These are phyloP conservation scores for Drosophila littoralis DNA, from an alignment of 1,140 invertebrate species.

Conservation along the genomic window DNA sequence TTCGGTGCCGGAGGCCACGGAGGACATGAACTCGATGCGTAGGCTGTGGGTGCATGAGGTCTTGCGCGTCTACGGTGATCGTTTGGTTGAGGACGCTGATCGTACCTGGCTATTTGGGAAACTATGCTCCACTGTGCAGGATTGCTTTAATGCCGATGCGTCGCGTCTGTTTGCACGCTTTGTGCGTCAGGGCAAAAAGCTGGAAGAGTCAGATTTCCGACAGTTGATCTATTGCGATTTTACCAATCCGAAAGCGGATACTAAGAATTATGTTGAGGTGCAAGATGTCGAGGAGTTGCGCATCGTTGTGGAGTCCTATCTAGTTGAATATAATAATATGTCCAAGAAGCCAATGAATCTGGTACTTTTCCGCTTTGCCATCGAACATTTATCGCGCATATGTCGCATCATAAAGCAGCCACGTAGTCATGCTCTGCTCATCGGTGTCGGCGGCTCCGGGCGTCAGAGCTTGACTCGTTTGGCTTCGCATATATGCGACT, in stretches of 20 bases:
- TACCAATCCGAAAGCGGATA: slow-evolving; percentile 95
- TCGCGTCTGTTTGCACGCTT: slow-evolving; percentile 70
- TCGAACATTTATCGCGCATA: slow-evolving; percentile 97
- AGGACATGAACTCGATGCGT: slow-evolving; percentile 94
- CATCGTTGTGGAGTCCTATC: slow-evolving; percentile 94
- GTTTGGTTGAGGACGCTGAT: slow-evolving; percentile 93
- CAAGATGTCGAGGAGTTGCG: slow-evolving; percentile 92
- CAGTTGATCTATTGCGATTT: slow-evolving; percentile 98
- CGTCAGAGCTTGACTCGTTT: slow-evolving; percentile 95
- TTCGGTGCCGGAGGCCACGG: slow-evolving; percentile 96
- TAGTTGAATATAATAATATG: slow-evolving; percentile 97
- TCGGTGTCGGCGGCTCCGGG: slow-evolving; percentile 96
- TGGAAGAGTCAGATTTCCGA: slow-evolving; percentile 88
- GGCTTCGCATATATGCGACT: slow-evolving; percentile 96
- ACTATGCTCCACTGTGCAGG: slow-evolving; percentile 86
- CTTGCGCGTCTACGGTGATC: slow-evolving; percentile 96
- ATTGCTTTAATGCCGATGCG: slow-evolving; percentile 84
- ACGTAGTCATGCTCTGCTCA: slow-evolving; percentile 92
- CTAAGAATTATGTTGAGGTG: slow-evolving; percentile 95
- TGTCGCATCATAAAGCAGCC: slow-evolving; percentile 96
- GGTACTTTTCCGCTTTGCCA: slow-evolving; percentile 96
- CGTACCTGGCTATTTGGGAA: slow-evolving; percentile 92
- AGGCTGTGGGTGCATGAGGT: slow-evolving; percentile 97
- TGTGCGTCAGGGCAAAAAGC: slow-evolving; percentile 73
- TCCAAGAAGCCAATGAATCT: slow-evolving; percentile 99